Conservation (phyloP, 2,113 vertebrate genomes). For the Nettapus auritus region DNA sequence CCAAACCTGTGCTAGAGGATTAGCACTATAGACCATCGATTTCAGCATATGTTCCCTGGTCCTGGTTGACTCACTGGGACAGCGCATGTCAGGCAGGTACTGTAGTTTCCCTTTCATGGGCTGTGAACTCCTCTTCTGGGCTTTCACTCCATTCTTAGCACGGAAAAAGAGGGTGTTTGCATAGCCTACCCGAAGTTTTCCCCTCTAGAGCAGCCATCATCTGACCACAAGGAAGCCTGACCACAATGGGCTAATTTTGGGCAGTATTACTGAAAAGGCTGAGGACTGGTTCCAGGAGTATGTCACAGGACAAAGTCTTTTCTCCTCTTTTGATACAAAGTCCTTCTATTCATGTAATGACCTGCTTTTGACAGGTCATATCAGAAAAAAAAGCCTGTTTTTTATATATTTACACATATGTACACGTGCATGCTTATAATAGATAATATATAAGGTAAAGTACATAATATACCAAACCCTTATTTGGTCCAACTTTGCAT, state of each 20-base stretch:
- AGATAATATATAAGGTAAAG: background rate
- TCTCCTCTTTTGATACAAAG: rapidly evolving
- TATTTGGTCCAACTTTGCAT: background rate
- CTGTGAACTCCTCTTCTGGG: background rate
- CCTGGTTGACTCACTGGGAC: background rate
- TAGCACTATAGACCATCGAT: background rate
- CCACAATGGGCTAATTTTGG: background rate
- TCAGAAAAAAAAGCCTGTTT: background rate
- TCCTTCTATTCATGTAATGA: background rate
- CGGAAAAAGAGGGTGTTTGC: background rate
- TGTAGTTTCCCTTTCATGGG: background rate
- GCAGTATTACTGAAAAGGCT: background rate
- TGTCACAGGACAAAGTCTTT: background rate
- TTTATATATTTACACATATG: background rate
- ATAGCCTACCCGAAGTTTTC: background rate
- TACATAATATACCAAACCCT: background rate
- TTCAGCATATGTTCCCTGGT: rapidly evolving
- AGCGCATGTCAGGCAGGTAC: background rate
- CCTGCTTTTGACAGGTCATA: background rate
- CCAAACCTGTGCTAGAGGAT: background rate
- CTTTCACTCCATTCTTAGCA: background rate
- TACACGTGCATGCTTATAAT: background rate
- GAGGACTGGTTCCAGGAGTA: rapidly evolving
- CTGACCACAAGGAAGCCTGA: background rate
- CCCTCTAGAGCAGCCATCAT: background rate